Evolutionary conservation across 1,140 invertebrate species (phyloP).

Genomic region (Leptopilina clavipes): DNA sequence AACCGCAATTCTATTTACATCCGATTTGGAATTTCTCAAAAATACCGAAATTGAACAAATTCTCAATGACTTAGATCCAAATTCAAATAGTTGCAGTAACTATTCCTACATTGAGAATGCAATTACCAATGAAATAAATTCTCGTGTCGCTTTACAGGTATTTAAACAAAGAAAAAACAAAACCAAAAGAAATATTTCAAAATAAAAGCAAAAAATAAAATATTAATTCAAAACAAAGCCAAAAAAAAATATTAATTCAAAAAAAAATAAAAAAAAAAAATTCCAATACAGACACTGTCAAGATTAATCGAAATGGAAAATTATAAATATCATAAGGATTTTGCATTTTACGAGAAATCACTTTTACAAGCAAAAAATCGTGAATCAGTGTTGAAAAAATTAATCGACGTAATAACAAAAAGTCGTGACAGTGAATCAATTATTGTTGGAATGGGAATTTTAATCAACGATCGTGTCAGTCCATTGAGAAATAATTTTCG

Average conservation of each 20-base stretch:
- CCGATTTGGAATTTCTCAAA: conserved; percentile 59
- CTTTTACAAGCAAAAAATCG: conserved; percentile 42
- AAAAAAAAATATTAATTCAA: background rate
- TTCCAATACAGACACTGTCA: background rate
- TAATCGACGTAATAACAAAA: conserved; percentile 72
- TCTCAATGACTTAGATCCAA: conserved; percentile 65
- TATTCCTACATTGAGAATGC: conserved; percentile 70
- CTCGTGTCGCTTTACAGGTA: conserved; percentile 73
- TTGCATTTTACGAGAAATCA: background rate
- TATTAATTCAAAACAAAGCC: background rate
- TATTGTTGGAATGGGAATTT: conserved; percentile 69
- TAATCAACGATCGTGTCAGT: conserved; percentile 69
- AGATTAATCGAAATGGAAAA: conserved; percentile 21
- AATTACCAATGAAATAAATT: conserved; percentile 74
- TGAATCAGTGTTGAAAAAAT: conserved; percentile 68
- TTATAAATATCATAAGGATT: background rate
- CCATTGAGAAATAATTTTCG: conserved; percentile 73
- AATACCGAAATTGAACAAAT: conserved; percentile 67
- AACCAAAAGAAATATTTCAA: background rate
- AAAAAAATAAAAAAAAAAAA: background rate
- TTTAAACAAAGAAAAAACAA: conserved; percentile 62
- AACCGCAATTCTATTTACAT: conserved; percentile 58
- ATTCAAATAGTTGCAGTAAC: conserved; percentile 57
- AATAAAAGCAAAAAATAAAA: background rate
- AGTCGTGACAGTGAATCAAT: conserved; percentile 69